These are phyloP conservation scores for Dascillus cervinus DNA, from an alignment of 2,888 invertebrate species.

Conservation along the genomic window DNA sequence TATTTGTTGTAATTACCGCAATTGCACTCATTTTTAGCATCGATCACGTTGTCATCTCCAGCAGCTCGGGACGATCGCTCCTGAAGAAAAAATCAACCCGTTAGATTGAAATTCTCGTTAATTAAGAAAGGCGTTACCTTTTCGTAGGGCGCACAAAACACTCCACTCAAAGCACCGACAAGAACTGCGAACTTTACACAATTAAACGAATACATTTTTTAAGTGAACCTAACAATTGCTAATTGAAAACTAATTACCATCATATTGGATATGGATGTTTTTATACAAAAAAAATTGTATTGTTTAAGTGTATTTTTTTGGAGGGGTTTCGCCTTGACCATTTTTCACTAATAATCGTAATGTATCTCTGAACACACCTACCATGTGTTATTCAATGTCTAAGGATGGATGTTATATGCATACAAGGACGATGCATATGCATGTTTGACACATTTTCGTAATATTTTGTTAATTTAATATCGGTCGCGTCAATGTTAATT, in stretches of 20 bases:
- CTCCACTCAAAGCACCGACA: conserved; percentile 6
- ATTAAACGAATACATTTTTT: conserved; percentile 3
- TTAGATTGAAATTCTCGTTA: too few species aligned
- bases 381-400: conserved; percentile 26
- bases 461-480: conserved; percentile 12
- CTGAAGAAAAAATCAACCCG: too few species aligned
- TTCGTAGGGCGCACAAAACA: conserved; percentile 1
- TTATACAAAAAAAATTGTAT: conserved; percentile 27
- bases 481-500: conserved; percentile 11
- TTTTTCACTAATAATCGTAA: conserved; percentile 20
- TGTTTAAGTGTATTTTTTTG: conserved; percentile 27
- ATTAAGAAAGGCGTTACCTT: neutral
- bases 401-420: conserved; percentile 23
- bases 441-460: conserved; percentile 30
- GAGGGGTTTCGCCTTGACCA: conserved; percentile 32
- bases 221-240: conserved; percentile 5
- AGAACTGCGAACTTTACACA: conserved; percentile 8
- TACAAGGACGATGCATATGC: conserved; percentile 31
- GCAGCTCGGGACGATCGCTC: conserved; percentile 1
- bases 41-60: conserved; percentile 7
- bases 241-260: conserved; percentile 23
- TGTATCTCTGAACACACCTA: conserved; percentile 19
- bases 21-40: conserved; percentile 17
- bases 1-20: conserved; percentile 21
- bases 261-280: conserved; percentile 23